Evolutionary conservation across 1,140 invertebrate genomes (phyloP).

Genomic region (Bradysia coprophila): DNA sequence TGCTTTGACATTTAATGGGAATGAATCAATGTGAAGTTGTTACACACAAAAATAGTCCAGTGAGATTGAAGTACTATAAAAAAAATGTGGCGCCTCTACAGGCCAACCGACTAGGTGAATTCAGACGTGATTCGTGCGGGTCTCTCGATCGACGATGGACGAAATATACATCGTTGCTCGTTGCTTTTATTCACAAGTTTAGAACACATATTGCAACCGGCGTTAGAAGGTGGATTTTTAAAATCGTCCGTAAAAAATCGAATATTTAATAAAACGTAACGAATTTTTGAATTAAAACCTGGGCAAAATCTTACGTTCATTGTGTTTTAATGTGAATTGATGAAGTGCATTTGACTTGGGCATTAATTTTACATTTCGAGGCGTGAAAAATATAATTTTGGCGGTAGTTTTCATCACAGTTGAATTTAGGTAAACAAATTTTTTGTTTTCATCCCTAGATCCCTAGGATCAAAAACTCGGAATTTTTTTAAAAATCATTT

Average conservation of each 20-base stretch:
- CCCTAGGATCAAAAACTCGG: no score
- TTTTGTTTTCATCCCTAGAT: neutral
- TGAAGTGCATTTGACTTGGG: neutral
- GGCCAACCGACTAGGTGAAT: no score
- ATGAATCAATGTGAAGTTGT: no score
- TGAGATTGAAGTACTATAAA: no score
- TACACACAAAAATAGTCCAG: no score
- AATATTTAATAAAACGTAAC: neutral
- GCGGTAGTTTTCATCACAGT: neutral
- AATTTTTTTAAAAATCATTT: neutral
- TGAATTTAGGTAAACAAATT: neutral
- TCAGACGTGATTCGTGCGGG: no score
- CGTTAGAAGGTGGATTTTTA: neutral
- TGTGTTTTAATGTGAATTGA: neutral
- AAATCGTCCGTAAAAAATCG: neutral
- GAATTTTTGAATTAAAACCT: conserved; percentile 1
- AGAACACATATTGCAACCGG: neutral
- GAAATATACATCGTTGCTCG: no score
- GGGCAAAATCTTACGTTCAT: neutral
- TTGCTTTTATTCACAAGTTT: no score
- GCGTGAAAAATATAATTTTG: neutral
- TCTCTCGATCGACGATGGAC: no score
- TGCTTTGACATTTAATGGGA: no score
- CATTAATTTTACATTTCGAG: neutral
- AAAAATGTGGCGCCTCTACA: no score